These are phyloP conservation scores for Leptopterna dolabrata DNA, from an alignment of 2,888 invertebrate species.

Conservation along the genomic window DNA sequence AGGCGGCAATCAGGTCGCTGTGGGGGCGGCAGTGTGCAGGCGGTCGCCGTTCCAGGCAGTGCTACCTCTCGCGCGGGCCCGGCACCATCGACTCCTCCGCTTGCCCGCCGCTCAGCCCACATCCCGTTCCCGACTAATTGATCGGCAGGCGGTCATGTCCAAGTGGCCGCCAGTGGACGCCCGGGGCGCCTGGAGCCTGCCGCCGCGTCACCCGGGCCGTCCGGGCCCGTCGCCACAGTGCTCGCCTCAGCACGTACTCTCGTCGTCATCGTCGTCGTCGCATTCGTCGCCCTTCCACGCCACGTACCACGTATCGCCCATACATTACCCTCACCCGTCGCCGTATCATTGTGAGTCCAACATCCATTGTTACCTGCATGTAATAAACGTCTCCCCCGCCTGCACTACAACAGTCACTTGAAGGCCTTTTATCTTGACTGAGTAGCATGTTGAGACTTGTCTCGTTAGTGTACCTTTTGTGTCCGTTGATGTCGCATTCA, in stretches of 20 bases:
- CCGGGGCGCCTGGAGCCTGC: slow-evolving; percentile 33
- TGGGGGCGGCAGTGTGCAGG: slow-evolving; percentile 31
- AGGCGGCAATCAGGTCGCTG: background rate
- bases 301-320: slow-evolving; percentile 19
- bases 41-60: slow-evolving; percentile 32
- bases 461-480: too few relatives aligned
- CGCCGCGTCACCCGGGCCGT: slow-evolving; percentile 27
- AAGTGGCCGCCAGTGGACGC: slow-evolving; percentile 29
- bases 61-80: background rate
- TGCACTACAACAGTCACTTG: too few relatives aligned
- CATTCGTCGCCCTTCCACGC: slow-evolving; percentile 11
- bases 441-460: too few relatives aligned
- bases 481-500: too few relatives aligned
- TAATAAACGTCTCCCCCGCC: too few relatives aligned
- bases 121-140: background rate
- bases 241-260: slow-evolving; percentile 28
- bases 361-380: too few relatives aligned
- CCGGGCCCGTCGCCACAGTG: slow-evolving; percentile 30
- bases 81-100: background rate
- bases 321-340: slow-evolving; percentile 8
- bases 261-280: slow-evolving; percentile 22
- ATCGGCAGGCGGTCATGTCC: background rate
- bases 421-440: too few relatives aligned
- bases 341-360: slow-evolving; percentile 10
- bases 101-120: background rate